A percentile compares a stretch with the other conserved stretches of the same genome.
phyloP scores from a whole-genome alignment of 2,888 invertebrate species.

The Hypolimnas misippus region DNA sequence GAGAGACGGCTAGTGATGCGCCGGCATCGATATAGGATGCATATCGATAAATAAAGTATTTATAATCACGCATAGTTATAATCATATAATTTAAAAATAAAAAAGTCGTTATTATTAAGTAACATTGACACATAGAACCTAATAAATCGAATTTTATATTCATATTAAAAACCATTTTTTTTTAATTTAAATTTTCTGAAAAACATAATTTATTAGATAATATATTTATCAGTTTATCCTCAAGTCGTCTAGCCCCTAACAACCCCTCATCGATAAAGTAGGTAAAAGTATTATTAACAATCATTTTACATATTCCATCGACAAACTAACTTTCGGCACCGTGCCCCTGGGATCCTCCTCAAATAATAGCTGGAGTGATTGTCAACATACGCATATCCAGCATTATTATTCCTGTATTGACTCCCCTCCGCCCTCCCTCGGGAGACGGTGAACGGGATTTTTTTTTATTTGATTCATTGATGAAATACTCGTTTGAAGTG shows the following conservation, averaged over 20 bases:
- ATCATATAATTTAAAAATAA: too few relatives aligned
- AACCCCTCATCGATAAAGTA: too few relatives aligned
- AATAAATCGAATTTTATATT: too few relatives aligned
- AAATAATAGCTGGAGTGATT: constrained; percentile 80
- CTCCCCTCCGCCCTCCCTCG: constrained; percentile 28
- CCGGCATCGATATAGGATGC: constrained; percentile 42
- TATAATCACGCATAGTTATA: too few relatives aligned
- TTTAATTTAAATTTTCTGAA: too few relatives aligned
- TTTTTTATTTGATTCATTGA: constrained; percentile 38
- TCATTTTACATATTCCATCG: constrained; percentile 20
- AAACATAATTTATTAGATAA: too few relatives aligned
- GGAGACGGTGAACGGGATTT: constrained; percentile 32
- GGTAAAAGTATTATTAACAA: not conserved
- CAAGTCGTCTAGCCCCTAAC: too few relatives aligned
- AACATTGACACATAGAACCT: too few relatives aligned
- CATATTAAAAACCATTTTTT: too few relatives aligned
- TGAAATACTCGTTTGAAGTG: constrained; percentile 26
- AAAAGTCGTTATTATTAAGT: too few relatives aligned
- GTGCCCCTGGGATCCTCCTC: constrained; percentile 62
- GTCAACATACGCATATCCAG: constrained; percentile 74
- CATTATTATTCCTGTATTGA: constrained; percentile 64
- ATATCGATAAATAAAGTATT: constrained; percentile 9
- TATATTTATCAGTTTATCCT: too few relatives aligned
- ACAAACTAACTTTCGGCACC: constrained; percentile 30
- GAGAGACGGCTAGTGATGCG: constrained; percentile 51